Evolutionary conservation across 2,797 vertebrate species (phyloP), one percentile per base, ranked within the genome.

Genomic region (Danio tinwini): DNA sequence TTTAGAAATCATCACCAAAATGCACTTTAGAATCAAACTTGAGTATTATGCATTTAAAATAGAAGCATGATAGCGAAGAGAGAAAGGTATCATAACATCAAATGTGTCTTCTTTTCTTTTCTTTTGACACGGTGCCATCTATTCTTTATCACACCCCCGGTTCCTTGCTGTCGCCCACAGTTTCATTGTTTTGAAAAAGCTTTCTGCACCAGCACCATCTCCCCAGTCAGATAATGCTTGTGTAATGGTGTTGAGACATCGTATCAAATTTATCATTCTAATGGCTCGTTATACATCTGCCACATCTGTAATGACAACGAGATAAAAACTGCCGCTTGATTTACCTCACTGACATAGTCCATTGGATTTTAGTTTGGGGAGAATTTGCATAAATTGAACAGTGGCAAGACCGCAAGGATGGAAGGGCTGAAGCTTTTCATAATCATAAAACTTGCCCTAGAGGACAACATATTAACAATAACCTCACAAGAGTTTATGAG

Each of bases 221-320:
- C 77, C 42, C 17, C 39, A 63, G 67, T 55, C 62, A 74, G 78
- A 85, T 80, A 84, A 84, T 69, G 29, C 76, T 85, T 78, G 65
- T 71, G 69, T 86, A 85, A 89, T 88, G 82, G 73, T 76, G 75
- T 63, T 82, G 84, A 89, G 86, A 88, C 76, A 73, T 81, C 39
- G 74, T 71, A 76, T 83, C 47, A 64, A 82, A 91, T 91, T 81
- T 86, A 89, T 92, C 89, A 90, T 89, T 83, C 84, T 87, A 91
- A 91, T 88, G 88, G 86, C 88, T 91, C 86, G 85, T 92, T 92
- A 90, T 91, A 87, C 88, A 91, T 91, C 90, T 92, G 90, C 86
- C 88, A 89, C 83, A 68, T 86, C 68, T 83, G 78, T 86, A 87
- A 90, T 90, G 84, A 88, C 83, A 80, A 85, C 44, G 65, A 89